Percentiles rank a stretch among this genome's conserved stretches.
These are phyloP conservation scores for Tympanoctomys barrerae DNA, from an alignment of 2,797 vertebrate species.

Conservation along the genomic window DNA sequence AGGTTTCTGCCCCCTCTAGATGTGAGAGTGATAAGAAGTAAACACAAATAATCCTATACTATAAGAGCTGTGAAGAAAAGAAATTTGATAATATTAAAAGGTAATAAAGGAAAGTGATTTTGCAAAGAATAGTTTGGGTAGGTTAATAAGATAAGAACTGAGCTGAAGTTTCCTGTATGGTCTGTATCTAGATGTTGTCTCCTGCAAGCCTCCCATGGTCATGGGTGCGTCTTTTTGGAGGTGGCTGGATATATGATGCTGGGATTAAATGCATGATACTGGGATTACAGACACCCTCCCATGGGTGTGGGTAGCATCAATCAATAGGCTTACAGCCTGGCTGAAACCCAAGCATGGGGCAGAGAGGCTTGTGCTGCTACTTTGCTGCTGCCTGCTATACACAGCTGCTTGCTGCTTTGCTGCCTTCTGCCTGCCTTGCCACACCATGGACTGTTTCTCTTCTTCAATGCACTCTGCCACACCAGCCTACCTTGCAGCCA, in stretches of 20 bases:
- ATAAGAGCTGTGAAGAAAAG: slow-evolving; percentile 6
- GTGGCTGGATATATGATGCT: neutral
- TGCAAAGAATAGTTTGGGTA: neutral
- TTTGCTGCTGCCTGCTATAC: neutral
- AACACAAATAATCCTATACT: neutral
- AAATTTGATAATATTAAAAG: neutral
- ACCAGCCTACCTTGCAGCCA: neutral
- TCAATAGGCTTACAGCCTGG: neutral
- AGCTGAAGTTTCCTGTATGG: neutral
- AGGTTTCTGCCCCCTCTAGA: slow-evolving; percentile 1
- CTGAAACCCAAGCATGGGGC: neutral
- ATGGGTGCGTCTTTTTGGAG: neutral
- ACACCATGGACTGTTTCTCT: neutral
- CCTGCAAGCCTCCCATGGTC: neutral
- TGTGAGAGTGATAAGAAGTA: neutral
- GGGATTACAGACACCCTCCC: too few relatives aligned
- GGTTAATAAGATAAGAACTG: neutral
- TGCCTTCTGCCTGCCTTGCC: neutral
- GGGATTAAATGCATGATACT: too few relatives aligned
- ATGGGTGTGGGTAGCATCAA: neutral
- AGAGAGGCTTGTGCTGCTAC: neutral
- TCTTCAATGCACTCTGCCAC: neutral
- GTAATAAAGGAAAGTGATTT: neutral
- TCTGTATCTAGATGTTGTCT: neutral
- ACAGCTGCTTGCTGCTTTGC: neutral